Base-by-base conservation (phyloP, 2,797 vertebrate genomes). In the Poecilia velifera region DNA sequence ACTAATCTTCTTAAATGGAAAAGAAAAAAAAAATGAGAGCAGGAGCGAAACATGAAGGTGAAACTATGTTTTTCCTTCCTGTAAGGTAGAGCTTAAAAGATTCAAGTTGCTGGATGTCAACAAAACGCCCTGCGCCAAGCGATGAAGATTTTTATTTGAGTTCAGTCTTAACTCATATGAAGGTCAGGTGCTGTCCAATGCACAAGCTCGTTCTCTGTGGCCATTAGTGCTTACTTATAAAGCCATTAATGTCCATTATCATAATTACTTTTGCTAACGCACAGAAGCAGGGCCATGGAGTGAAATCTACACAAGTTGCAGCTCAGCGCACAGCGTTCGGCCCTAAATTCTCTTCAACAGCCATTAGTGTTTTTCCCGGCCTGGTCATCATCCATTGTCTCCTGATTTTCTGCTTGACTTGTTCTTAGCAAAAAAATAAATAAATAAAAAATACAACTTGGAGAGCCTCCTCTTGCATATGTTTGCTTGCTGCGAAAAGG, bases 191-290 rank as follows among this genome's bases (percentile, higher is more conserved):
- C 83, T 78, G 79, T 53, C 28, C 78, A 85, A 74, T 79, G 86
- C 87, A 89, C 87, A 76, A 76, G 53, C 86, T 90, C 87, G 73
- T 86, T 90, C 89, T 90, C 81, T 64, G 20, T 68, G 73, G 80
- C 91, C 89, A 89, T 93, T 91, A 90, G 82, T 76, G 85, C 90
- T 92, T 87, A 90, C 89, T 93, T 92, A 93, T 88, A 92, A 94
- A 92, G 86, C 90, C 89, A 93, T 94, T 93, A 92, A 90, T 90
- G 90, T 79, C 85, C 91, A 94, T 94, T 93, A 94, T 89, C 86
- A 87, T 93, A 90, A 94, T 94, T 93, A 91, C 86, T 82, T 87
- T 86, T 87, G 87, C 83, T 89, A 91, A 90, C 87, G 86, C 74
- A 78, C 78, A 76, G 73, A 64, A 81, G 79, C 82, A 46, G 75